Evolutionary conservation across 2,797 vertebrate species (phyloP).

Genomic region (Pterois miles): DNA sequence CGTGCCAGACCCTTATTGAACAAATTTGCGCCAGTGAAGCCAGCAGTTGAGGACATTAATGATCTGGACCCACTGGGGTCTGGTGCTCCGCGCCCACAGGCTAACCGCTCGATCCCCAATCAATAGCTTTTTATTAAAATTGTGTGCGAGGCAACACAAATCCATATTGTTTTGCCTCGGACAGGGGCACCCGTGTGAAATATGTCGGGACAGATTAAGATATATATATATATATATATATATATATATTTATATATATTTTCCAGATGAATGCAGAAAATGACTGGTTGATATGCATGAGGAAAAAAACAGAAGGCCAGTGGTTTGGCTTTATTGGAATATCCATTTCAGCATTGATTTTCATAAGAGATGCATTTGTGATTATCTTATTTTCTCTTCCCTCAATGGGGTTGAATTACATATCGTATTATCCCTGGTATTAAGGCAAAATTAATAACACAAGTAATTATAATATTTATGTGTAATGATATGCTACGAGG

Average conservation of each 20-base stretch:
- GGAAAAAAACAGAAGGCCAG: constrained; percentile 55
- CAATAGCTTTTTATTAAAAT: constrained; percentile 91
- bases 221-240: constrained; percentile 33
- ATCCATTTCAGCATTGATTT: constrained; percentile 83
- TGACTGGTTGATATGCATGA: constrained; percentile 84
- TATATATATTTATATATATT: constrained; percentile 8
- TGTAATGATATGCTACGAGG: constrained; percentile 80
- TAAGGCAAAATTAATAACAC: constrained; percentile 85
- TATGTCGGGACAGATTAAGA: constrained; percentile 77
- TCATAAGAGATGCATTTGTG: constrained; percentile 84
- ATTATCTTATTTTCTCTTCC: constrained; percentile 84
- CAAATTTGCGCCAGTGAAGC: constrained; percentile 82
- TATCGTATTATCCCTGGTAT: constrained; percentile 80
- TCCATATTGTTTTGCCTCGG: constrained; percentile 85
- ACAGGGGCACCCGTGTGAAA: constrained; percentile 73
- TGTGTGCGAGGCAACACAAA: constrained; percentile 87
- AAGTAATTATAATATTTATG: constrained; percentile 84
- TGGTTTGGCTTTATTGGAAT: constrained; percentile 78
- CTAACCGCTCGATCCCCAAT: constrained; percentile 82
- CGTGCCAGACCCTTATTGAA: constrained; percentile 80
- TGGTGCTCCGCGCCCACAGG: constrained; percentile 77
- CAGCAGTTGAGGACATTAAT: constrained; percentile 85
- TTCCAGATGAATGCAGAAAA: constrained; percentile 78
- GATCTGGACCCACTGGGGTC: constrained; percentile 83
- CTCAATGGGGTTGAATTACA: constrained; percentile 81